Percentiles rank a stretch among this genome's conserved stretches.
Conservation (phyloP, 2,113 vertebrate species). For the Microtus richardsoni region DNA sequence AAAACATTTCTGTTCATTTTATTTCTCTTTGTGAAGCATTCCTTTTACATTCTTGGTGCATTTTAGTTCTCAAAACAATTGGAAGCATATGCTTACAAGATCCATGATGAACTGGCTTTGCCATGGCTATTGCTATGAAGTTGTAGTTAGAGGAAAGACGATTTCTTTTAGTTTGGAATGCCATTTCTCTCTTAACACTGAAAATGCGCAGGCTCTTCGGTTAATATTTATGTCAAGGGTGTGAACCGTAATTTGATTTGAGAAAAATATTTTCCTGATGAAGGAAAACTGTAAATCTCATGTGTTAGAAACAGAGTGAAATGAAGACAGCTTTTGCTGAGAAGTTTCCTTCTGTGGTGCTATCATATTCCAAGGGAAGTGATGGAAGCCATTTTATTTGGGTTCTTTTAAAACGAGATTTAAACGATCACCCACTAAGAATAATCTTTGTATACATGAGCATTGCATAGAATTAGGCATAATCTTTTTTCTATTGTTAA, state of each 20-base stretch:
- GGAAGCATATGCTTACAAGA: background rate
- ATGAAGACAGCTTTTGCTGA: slow-evolving; percentile 54
- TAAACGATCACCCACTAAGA: slow-evolving; percentile 56
- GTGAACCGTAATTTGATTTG: slow-evolving; percentile 58
- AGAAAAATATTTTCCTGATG: slow-evolving; percentile 65
- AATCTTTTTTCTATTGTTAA: slow-evolving; percentile 44
- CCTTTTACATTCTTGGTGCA: background rate
- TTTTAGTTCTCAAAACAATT: slow-evolving; percentile 37
- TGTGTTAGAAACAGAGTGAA: slow-evolving; percentile 59
- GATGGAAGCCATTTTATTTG: slow-evolving; percentile 38
- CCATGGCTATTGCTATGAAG: background rate
- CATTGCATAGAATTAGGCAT: slow-evolving; percentile 49
- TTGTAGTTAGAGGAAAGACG: background rate
- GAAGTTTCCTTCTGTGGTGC: slow-evolving; percentile 60
- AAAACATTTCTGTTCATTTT: background rate
- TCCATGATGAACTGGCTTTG: background rate
- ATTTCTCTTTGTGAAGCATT: background rate
- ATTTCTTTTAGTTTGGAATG: background rate
- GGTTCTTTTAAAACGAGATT: slow-evolving; percentile 53
- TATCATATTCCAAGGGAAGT: slow-evolving; percentile 47
- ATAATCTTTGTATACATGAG: slow-evolving; percentile 57
- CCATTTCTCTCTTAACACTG: background rate
- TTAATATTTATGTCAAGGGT: slow-evolving; percentile 67
- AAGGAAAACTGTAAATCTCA: slow-evolving; percentile 70
- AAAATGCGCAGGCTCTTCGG: background rate